These are phyloP conservation scores for Apantesis nais DNA, from an alignment of 2,888 invertebrate genomes.

Conservation along the genomic window DNA sequence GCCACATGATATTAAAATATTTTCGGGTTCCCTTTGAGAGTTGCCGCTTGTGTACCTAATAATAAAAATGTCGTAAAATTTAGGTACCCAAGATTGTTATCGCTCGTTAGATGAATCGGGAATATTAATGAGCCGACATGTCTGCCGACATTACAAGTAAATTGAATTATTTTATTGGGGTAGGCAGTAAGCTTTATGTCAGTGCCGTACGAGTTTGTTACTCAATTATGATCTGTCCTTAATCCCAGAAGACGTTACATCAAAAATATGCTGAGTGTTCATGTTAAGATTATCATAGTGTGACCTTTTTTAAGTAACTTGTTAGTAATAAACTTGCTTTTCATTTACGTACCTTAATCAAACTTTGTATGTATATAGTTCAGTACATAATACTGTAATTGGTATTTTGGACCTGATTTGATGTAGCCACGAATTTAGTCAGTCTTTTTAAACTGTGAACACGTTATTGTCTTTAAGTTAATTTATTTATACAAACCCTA, in stretches of 20 bases:
- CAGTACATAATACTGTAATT: too few species aligned
- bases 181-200: constrained; percentile 45
- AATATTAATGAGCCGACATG: constrained; percentile 48
- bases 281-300: too few species aligned
- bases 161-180: constrained; percentile 53
- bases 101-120: constrained; percentile 41
- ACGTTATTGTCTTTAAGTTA: too few species aligned
- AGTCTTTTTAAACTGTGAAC: too few species aligned
- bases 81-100: constrained; percentile 49
- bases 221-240: constrained; percentile 11
- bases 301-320: too few species aligned
- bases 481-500: too few species aligned
- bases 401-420: neutral
- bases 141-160: constrained; percentile 38
- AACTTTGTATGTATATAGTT: too few species aligned
- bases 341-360: too few species aligned
- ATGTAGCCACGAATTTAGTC: too few species aligned
- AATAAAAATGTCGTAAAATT: constrained; percentile 53
- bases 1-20: constrained; percentile 48
- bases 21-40: constrained; percentile 48
- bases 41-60: constrained; percentile 48
- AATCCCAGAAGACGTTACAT: neutral
- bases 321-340: too few species aligned
- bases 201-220: constrained; percentile 25
- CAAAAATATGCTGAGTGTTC: neutral